These are phyloP conservation scores for Drosophila truncata DNA, from an alignment of 1,140 invertebrate genomes.

Conservation along the genomic window DNA sequence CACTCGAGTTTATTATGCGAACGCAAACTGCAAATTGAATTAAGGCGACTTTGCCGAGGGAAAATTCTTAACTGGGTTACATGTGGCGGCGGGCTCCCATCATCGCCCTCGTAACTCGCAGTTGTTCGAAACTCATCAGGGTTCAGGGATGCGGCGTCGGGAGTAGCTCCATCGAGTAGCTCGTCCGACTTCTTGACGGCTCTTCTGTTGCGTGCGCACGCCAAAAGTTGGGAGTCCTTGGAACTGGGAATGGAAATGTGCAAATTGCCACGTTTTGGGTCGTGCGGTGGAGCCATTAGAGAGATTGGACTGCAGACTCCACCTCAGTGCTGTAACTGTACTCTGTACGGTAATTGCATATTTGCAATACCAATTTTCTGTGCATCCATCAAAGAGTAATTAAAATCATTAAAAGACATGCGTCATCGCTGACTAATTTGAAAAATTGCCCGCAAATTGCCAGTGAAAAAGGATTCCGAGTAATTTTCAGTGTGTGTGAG, in stretches of 20 bases:
- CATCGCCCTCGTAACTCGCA: slow-evolving; percentile 45
- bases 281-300: slow-evolving; percentile 28
- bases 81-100: slow-evolving; percentile 25
- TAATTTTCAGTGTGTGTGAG: slow-evolving; percentile 2
- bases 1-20: slow-evolving; percentile 58
- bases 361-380: slow-evolving; percentile 50
- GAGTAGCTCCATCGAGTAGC: slow-evolving; percentile 10
- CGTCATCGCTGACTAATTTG: slow-evolving; percentile 46
- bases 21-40: slow-evolving; percentile 78
- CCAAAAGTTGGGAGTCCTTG: slow-evolving; percentile 31
- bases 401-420: slow-evolving; percentile 57
- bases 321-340: slow-evolving; percentile 9
- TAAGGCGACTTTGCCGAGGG: slow-evolving; percentile 62
- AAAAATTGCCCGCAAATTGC: slow-evolving; percentile 58
- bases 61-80: slow-evolving; percentile 47
- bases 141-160: slow-evolving; percentile 31
- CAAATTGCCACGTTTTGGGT: slow-evolving; percentile 40
- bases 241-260: slow-evolving; percentile 30
- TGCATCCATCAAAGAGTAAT: slow-evolving; percentile 32
- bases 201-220: slow-evolving; percentile 41
- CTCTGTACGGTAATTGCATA: slow-evolving; percentile 34
- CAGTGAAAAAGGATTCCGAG: slow-evolving; percentile 31
- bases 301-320: slow-evolving; percentile 30
- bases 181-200: slow-evolving; percentile 24
- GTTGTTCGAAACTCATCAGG: slow-evolving; percentile 70